These are phyloP conservation scores for Dryoscopus gambensis DNA, from an alignment of 2,113 vertebrate species.

Conservation along the genomic window DNA sequence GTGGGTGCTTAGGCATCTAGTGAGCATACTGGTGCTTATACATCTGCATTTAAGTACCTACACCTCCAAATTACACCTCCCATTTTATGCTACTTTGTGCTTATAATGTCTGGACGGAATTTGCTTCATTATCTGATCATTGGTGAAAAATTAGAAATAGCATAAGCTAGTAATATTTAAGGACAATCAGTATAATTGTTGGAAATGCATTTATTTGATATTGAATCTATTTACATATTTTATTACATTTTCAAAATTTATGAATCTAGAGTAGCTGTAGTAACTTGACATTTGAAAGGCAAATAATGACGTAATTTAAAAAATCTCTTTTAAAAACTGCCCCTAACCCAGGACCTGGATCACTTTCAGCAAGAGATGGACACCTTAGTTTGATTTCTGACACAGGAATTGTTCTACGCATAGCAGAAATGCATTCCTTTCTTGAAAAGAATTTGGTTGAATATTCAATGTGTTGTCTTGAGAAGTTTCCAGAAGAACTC, in stretches of 20 bases:
- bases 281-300: background rate
- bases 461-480: slow-evolving; percentile 75
- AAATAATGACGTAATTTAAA: background rate
- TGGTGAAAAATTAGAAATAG: background rate
- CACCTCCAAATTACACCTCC: background rate
- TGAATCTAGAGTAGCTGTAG: background rate
- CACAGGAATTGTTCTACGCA: slow-evolving; percentile 66
- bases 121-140: background rate
- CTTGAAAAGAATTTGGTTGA: slow-evolving; percentile 67
- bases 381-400: slow-evolving; percentile 67
- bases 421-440: slow-evolving; percentile 79
- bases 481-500: slow-evolving; percentile 69
- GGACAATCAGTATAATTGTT: background rate
- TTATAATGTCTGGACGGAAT: background rate
- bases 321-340: slow-evolving; percentile 42
- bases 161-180: background rate
- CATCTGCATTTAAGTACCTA: background rate
- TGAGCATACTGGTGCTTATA: background rate
- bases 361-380: slow-evolving; percentile 53
- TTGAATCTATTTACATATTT: background rate
- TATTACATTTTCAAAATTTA: background rate
- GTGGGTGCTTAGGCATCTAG: background rate
- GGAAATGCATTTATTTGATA: background rate
- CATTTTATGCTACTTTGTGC: background rate
- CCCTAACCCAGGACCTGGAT: slow-evolving; percentile 27